These are phyloP conservation scores for Henricia sp. DNA, from an alignment of 53 echinoderm and acorn worm genomes.

Conservation along the genomic window DNA sequence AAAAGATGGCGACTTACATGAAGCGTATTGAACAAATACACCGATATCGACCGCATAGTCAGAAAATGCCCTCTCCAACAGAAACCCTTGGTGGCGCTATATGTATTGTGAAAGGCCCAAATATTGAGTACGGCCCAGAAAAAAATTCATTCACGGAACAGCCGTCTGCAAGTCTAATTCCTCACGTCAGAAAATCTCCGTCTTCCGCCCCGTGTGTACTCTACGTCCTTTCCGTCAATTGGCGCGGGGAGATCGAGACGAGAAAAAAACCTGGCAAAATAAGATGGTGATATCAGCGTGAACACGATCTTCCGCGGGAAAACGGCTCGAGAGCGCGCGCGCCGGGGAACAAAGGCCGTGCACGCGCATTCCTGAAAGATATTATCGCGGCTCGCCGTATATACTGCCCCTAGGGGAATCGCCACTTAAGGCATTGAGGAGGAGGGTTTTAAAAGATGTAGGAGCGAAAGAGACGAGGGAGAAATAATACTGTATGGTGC, in stretches of 20 bases:
- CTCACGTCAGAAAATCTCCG: slow-evolving; percentile 26
- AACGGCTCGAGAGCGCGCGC: background rate
- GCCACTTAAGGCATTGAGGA: slow-evolving; percentile 36
- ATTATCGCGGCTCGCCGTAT: slow-evolving; percentile 32
- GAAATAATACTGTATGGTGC: slow-evolving; percentile 20
- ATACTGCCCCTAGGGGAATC: slow-evolving; percentile 5
- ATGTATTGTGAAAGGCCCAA: too few species aligned
- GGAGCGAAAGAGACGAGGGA: background rate
- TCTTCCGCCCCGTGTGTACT: slow-evolving; percentile 38
- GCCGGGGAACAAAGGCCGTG: slow-evolving; percentile 53
- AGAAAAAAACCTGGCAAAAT: slow-evolving; percentile 17
- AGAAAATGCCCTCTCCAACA: too few species aligned
- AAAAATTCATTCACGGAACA: slow-evolving; percentile 19
- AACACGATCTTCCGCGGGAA: slow-evolving; percentile 55
- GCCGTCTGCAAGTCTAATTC: slow-evolving; percentile 3
- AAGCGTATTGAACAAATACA: too few species aligned
- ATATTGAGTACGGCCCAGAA: background rate
- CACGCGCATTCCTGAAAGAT: slow-evolving; percentile 49
- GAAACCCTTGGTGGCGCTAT: too few species aligned
- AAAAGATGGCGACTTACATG: too few species aligned
- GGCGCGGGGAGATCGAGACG: background rate
- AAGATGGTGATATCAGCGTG: slow-evolving; percentile 38
- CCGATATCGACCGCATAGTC: too few species aligned
- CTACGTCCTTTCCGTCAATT: slow-evolving; percentile 26
- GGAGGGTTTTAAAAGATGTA: background rate